phyloP scores from a whole-genome alignment of 2,888 invertebrate species.

The Acleris cristana region DNA sequence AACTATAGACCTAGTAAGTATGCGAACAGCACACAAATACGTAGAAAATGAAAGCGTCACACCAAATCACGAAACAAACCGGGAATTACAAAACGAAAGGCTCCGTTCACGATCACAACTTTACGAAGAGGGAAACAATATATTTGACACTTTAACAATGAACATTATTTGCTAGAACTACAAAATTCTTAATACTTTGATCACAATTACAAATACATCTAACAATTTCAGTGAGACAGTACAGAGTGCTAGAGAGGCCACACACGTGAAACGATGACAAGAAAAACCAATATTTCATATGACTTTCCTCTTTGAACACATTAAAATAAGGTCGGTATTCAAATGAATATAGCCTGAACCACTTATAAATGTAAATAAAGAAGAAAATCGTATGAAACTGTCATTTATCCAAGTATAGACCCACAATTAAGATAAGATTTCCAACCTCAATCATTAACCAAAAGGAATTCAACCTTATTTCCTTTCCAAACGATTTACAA shows the following conservation, averaged over 20 bases:
- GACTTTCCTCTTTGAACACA: too few relatives aligned
- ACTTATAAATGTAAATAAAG: too few relatives aligned
- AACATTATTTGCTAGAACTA: constrained; percentile 75
- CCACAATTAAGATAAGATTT: too few relatives aligned
- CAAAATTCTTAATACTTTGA: constrained; percentile 76
- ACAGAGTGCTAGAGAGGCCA: constrained; percentile 45
- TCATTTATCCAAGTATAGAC: too few relatives aligned
- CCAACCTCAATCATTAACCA: too few relatives aligned
- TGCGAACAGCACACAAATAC: constrained; percentile 55
- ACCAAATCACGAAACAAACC: constrained; percentile 59
- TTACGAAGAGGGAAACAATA: constrained; percentile 46
- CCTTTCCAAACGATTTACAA: too few relatives aligned
- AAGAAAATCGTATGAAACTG: too few relatives aligned
- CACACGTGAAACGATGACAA: neutral
- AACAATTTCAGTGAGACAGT: constrained; percentile 47
- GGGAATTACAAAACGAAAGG: constrained; percentile 52
- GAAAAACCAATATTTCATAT: too few relatives aligned
- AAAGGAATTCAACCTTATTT: too few relatives aligned
- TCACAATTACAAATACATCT: constrained; percentile 67
- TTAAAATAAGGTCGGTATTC: too few relatives aligned
- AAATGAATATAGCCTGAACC: too few relatives aligned
- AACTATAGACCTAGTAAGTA: constrained; percentile 58
- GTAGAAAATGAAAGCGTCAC: constrained; percentile 58
- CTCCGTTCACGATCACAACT: constrained; percentile 42
- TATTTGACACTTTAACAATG: constrained; percentile 54